phyloP scores from a whole-genome alignment of 2,888 invertebrate genomes.

The Hyposoter didymator region DNA sequence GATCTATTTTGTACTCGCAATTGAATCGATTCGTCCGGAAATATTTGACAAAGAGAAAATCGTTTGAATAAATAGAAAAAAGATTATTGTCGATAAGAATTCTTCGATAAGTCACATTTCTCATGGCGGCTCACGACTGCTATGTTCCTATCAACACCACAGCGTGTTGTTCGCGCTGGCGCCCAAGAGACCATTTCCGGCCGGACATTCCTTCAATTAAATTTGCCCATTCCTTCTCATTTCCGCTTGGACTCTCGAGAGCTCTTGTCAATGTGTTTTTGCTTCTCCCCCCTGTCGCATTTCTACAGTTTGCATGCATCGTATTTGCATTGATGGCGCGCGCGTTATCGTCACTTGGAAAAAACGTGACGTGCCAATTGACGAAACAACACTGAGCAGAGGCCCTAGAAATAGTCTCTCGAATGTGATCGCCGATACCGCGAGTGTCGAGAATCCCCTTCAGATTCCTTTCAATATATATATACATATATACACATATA shows the following conservation, averaged over 20 bases:
- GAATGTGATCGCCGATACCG: slow-evolving; percentile 36
- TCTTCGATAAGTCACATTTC: slow-evolving; percentile 33
- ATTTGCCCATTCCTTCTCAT: slow-evolving; percentile 48
- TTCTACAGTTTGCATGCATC: slow-evolving; percentile 7
- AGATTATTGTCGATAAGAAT: slow-evolving; percentile 9
- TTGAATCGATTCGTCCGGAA: not conserved
- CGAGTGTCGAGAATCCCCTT: slow-evolving; percentile 30
- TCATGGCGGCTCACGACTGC: slow-evolving; percentile 3
- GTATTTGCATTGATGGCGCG: slow-evolving; percentile 30
- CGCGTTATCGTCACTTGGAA: slow-evolving; percentile 49
- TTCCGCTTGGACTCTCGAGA: slow-evolving; percentile 26
- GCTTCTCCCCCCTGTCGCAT: not conserved
- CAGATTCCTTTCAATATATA: not conserved
- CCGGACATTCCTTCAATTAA: slow-evolving; percentile 59
- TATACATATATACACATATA: not conserved
- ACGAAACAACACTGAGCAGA: slow-evolving; percentile 53
- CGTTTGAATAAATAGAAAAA: not conserved
- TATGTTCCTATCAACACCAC: not conserved
- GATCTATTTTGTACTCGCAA: not conserved
- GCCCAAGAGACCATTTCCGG: slow-evolving; percentile 52
- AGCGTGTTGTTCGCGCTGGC: slow-evolving; percentile 12
- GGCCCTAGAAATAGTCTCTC: slow-evolving; percentile 9
- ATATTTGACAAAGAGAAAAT: not conserved
- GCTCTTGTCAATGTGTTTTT: slow-evolving; percentile 17
- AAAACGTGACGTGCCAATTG: slow-evolving; percentile 62